Base-by-base conservation (phyloP, 1,140 invertebrate genomes). In the Drosophila mayri region DNA sequence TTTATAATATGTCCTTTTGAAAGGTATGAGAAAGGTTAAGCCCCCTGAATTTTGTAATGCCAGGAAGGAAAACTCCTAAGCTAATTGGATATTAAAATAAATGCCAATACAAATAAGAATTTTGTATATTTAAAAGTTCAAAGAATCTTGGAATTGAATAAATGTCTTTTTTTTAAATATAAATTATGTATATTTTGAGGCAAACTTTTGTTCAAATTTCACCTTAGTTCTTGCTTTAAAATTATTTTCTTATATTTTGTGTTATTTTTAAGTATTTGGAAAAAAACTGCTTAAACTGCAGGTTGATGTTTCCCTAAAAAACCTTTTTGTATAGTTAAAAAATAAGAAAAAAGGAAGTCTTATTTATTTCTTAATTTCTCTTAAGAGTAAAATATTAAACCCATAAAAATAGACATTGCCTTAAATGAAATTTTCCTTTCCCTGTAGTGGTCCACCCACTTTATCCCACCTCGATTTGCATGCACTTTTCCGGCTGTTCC, bases 401-500 rank as follows among this genome's bases (percentile, higher is more conserved):
- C 14, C 14, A 16, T 25, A 25, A 47, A 47, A 47, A 9, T 16
- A 25, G 0, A 0, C 8, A 10, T 25, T n/a, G 28, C 9, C 46
- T 7, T 3, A 1, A n/a, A n/a, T 49, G 25, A 6, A 30, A 30
- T 11, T 44, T 46, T 49, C 16, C 8, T 30, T 11, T 49, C 16
- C 25, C 14, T 12, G 20, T n/a, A 11, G 2, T 16, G 28, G 7
- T 6, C 32, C 18, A 22, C 12, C 50, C 30, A 40, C n/a, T n/a
- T 40, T 22, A 11, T 6, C 12, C 25, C n/a, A n/a, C 32, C 22
- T 16, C 22, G 7, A 49, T 67, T 65, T 32, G 35, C 44, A 35
- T 65, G 60, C 43, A 68, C 28, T 68, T 41, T 65, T 22, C 16
- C 32, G 40, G 28, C 46, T n/a, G 38, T 25, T 61, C 37, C 25